Base-by-base conservation (phyloP, 2,113 vertebrate species). In the Rynchops niger region DNA sequence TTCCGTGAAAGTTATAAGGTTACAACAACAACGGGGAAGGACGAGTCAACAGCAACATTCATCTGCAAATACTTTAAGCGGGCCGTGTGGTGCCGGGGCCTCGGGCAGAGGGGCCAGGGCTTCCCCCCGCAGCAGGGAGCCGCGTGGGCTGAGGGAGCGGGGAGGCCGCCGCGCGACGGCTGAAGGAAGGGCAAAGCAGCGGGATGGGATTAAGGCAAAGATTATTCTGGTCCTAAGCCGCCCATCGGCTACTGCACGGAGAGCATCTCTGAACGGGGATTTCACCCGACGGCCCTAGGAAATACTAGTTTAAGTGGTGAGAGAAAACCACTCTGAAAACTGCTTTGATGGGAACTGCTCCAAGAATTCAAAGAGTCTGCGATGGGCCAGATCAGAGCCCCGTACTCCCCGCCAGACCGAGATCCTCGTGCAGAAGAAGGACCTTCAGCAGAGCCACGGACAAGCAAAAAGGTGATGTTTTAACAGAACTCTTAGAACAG, bases 161-260 rank as follows among this genome's bases (percentile, higher is more conserved):
- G 83, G 56, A 11, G 56, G 63, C n/a, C 11, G 5, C 62, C 42
- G 6, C 10, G 5, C 12, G 0, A 17, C 26, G 19, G 9, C 84
- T 59, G 56, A 8, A 72, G 50, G 50, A 43, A 77, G 70, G 87
- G 72, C 73, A 59, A 73, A 87, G 77, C 15, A 62, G 82, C 73
- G 89, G 65, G 70, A 73, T 40, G 55, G 91, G 93, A 85, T 93
- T 79, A 90, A 66, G 40, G 70, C 85, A 74, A 88, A 93, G 91
- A 93, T 92, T 71, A 90, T 59, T 72, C 63, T 58, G 63, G 67
- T 90, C 74, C 85, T 87, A 84, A 87, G 1, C 23, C 72, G 81
- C 58, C 89, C 83, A 58, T 29, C 0, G 0, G 83, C 89, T 72
- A 43, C 69, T 26, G 65, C 84, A 43, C 2, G 0, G 23, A 50